Percentiles rank a stretch among this genome's conserved stretches.
phyloP scores from a whole-genome alignment of 2,888 invertebrate species.

The Philaethria dido region DNA sequence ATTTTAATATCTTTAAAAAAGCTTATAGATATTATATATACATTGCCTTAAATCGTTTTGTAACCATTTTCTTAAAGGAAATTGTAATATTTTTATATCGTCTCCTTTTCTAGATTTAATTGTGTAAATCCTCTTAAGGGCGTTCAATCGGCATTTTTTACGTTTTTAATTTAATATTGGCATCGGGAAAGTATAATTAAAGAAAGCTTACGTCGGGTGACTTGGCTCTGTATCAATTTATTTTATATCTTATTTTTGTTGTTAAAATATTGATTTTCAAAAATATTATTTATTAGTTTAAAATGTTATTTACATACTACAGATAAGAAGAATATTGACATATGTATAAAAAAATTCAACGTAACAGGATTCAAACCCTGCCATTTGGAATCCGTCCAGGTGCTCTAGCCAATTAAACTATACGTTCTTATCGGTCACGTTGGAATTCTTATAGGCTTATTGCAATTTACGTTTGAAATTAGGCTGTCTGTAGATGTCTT shows the following conservation, averaged over 20 bases:
- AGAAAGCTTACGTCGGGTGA: slow-evolving; percentile 61
- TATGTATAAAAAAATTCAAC: too few relatives aligned
- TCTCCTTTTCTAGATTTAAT: slow-evolving; percentile 65
- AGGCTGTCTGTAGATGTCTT: too few relatives aligned
- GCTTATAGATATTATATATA: too few relatives aligned
- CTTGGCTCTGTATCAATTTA: slow-evolving; percentile 43
- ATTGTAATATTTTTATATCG: slow-evolving; percentile 17
- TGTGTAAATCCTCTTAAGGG: slow-evolving; percentile 73
- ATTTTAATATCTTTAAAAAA: too few relatives aligned
- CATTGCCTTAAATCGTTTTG: slow-evolving; percentile 2
- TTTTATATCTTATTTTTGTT: neutral
- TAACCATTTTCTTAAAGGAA: slow-evolving; percentile 17
- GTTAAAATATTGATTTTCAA: neutral
- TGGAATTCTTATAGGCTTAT: too few relatives aligned
- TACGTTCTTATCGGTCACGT: too few relatives aligned
- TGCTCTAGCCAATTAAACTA: too few relatives aligned
- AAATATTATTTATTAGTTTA: neutral
- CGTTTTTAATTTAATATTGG: slow-evolving; percentile 59
- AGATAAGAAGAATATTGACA: too few relatives aligned
- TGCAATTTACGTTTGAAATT: too few relatives aligned
- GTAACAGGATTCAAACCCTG: too few relatives aligned
- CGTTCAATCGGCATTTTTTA: slow-evolving; percentile 61
- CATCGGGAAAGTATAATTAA: slow-evolving; percentile 61
- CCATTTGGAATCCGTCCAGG: too few relatives aligned
- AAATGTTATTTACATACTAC: too few relatives aligned